These are phyloP conservation scores for Clarias batrachus DNA, from an alignment of 2,113 vertebrate species.

Conservation along the genomic window DNA sequence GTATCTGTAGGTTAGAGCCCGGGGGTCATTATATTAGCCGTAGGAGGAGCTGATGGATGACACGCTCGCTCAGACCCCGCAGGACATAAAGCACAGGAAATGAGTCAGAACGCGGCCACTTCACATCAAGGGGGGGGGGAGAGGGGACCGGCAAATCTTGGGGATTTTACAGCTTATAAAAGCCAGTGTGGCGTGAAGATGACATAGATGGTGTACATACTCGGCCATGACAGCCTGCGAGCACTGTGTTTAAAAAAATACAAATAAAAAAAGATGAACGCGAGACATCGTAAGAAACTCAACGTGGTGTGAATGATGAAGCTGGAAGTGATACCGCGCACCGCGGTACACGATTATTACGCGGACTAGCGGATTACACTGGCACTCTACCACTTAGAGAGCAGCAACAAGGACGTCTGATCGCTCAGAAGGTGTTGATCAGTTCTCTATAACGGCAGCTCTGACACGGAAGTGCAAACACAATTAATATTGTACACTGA, in stretches of 20 bases:
- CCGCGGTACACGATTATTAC: background rate
- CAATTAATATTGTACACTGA: background rate
- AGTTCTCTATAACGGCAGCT: background rate
- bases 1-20: conserved; percentile 20
- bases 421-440: background rate
- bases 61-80: background rate
- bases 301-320: background rate
- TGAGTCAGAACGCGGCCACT: conserved; percentile 19
- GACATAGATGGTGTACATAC: background rate
- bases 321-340: background rate
- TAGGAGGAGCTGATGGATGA: conserved; percentile 33
- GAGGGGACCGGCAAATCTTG: conserved; percentile 8
- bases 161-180: conserved; percentile 40
- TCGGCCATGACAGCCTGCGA: background rate
- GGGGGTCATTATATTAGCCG: conserved; percentile 23
- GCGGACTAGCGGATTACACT: background rate
- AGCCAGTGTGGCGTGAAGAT: conserved; percentile 23
- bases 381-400: too few species aligned
- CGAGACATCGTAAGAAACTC: background rate
- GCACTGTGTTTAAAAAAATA: background rate
- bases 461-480: background rate
- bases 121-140: background rate
- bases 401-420: background rate
- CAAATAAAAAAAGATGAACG: background rate
- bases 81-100: conserved; percentile 33